Evolutionary conservation across 1,140 invertebrate species (phyloP).

Genomic region (Druon quercuslanigerum): DNA sequence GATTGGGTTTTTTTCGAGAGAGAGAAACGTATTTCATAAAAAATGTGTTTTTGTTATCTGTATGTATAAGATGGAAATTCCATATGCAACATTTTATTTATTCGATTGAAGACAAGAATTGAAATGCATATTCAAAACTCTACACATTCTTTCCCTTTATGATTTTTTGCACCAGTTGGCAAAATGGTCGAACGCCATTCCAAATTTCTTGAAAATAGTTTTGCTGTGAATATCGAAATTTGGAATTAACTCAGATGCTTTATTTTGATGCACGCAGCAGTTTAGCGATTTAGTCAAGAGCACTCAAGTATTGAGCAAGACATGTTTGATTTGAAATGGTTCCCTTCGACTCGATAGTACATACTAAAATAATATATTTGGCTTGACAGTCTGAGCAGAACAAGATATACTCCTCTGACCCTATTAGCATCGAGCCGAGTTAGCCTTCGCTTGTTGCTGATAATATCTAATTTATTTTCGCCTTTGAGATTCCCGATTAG

Average conservation of each 20-base stretch:
- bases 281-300: conserved; percentile 13
- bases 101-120: no score
- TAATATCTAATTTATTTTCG: conserved; percentile 6
- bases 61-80: no score
- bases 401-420: conserved; percentile 32
- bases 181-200: no score
- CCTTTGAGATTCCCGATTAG: conserved; percentile 4
- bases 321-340: conserved; percentile 30
- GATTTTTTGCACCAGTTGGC: no score
- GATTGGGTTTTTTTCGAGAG: no score
- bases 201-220: conserved; percentile 34
- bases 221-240: not conserved
- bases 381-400: conserved; percentile 57
- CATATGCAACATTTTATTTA: no score
- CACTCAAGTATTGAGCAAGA: conserved; percentile 46
- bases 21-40: no score
- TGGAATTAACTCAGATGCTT: conserved; percentile 1
- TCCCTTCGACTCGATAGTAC: conserved; percentile 35
- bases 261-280: not conserved
- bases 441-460: not conserved
- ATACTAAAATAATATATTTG: conserved; percentile 61
- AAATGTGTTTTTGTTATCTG: no score
- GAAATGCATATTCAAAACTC: no score
- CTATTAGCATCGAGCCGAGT: conserved; percentile 5
- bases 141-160: no score